Conservation (phyloP, 2,888 invertebrate species). For the Ophion obscuratus region DNA sequence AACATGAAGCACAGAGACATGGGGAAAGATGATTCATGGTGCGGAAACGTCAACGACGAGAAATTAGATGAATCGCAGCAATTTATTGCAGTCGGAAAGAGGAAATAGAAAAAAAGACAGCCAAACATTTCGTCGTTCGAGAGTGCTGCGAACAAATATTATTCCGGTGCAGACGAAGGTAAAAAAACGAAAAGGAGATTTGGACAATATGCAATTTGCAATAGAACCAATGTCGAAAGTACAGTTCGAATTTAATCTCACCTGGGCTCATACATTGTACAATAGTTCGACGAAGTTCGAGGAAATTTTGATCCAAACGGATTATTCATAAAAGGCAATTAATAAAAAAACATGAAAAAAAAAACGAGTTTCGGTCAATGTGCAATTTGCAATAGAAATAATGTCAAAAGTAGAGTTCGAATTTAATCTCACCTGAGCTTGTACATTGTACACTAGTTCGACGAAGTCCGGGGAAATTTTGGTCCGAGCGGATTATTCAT, state of each 20-base stretch:
- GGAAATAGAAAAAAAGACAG: slow-evolving; percentile 13
- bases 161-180: not conserved
- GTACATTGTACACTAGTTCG: not conserved
- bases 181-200: not conserved
- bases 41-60: slow-evolving; percentile 61
- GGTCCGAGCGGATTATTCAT: too few relatives aligned
- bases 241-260: slow-evolving; percentile 19
- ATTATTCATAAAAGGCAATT: too few relatives aligned
- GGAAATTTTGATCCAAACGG: too few relatives aligned
- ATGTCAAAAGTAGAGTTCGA: not conserved
- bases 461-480: too few relatives aligned
- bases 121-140: slow-evolving; percentile 52
- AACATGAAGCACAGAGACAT: slow-evolving; percentile 26
- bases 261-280: not conserved
- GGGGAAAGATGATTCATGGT: slow-evolving; percentile 35
- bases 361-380: too few relatives aligned
- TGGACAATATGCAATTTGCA: not conserved
- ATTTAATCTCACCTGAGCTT: slow-evolving; percentile 14
- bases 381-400: too few relatives aligned
- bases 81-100: slow-evolving; percentile 63
- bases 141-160: slow-evolving; percentile 16
- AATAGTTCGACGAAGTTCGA: not conserved
- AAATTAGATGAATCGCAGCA: slow-evolving; percentile 69
- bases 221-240: not conserved
- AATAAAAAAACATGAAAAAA: too few relatives aligned